A percentile compares a stretch with the other conserved stretches of the same genome.
Evolutionary conservation across 2,113 vertebrate genomes (phyloP).

Genomic region (Ondatra zibethicus): DNA sequence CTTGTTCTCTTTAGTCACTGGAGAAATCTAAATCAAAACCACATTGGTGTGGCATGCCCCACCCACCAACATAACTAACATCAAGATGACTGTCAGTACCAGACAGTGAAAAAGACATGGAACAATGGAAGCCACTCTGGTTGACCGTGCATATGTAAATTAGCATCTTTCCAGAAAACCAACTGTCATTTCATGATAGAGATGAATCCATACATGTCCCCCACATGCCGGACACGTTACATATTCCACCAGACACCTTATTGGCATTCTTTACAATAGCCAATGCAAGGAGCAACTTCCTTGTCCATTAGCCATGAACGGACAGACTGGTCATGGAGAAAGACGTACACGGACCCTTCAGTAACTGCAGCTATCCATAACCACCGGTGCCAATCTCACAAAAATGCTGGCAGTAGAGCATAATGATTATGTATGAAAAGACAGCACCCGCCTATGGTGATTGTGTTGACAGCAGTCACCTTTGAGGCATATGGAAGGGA

Average conservation of each 20-base stretch:
- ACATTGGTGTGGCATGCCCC: background rate
- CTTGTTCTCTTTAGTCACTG: background rate
- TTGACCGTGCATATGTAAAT: background rate
- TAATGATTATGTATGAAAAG: background rate
- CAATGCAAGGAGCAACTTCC: background rate
- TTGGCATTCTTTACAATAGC: background rate
- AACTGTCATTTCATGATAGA: background rate
- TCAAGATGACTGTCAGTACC: background rate
- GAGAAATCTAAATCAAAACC: background rate
- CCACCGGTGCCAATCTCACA: background rate
- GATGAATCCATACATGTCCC: background rate
- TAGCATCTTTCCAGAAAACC: background rate
- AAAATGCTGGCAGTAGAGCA: background rate
- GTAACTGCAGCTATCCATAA: background rate
- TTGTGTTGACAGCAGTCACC: too few relatives aligned
- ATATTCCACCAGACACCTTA: accelerated
- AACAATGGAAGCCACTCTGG: background rate
- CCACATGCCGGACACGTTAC: too few relatives aligned
- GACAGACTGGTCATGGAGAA: background rate
- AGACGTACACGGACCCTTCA: background rate
- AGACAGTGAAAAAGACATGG: background rate
- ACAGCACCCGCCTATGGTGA: background rate
- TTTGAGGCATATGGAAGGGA: background rate
- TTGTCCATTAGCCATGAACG: background rate
- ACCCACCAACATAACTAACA: too few relatives aligned